Base-by-base conservation (phyloP, 2,797 vertebrate genomes). In the Amniataba percoides region DNA sequence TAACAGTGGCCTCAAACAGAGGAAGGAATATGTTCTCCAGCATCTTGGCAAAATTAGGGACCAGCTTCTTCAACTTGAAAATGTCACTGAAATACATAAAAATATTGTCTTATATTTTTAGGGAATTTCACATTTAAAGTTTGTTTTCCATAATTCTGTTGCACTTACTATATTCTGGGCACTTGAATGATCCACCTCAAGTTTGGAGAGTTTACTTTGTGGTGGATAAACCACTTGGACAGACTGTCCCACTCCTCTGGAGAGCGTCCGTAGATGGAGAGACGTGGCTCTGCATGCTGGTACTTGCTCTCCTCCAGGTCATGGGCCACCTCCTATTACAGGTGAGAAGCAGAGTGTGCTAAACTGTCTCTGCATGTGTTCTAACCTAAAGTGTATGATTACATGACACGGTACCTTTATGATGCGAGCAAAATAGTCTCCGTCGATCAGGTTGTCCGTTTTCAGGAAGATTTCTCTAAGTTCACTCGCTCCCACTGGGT, bases 151-250 rank as follows among this genome's bases (percentile, higher is more conserved):
- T 45, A 0, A 39, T 3, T 1, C 25, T 39, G 11, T 11, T 9
- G 25, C 18, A 94, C 98, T 97, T 94, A 99, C 98, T 98, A 99
- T 93, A 99, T 99, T 87, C 98, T 96, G 75, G 98, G 98, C 79
- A 99, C 96, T 90, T 99, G 98, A 88, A 99, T 98, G 71, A 99
- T 96, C 97, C 97, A 99, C 87, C 95, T 96, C 96, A 99, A 95
- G 91, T 99, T 97, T 77, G 97, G 97, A 2, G 98, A 99, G 92
- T 98, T 94, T 56, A 99, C 92, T 92, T 96, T 97, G 80, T 99
- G 96, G 27, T 96, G 93, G 85, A 99, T 98, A 85, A 99, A 99
- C 98, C 98, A 99, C 88, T 94, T 96, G 27, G 97, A 95, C 89
- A 99, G 93, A 80, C 63, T 95, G 72, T 91, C 83, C 98, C 98